Base-by-base conservation (phyloP, 2,888 invertebrate genomes). In the Pollenia griseotomentosa region DNA sequence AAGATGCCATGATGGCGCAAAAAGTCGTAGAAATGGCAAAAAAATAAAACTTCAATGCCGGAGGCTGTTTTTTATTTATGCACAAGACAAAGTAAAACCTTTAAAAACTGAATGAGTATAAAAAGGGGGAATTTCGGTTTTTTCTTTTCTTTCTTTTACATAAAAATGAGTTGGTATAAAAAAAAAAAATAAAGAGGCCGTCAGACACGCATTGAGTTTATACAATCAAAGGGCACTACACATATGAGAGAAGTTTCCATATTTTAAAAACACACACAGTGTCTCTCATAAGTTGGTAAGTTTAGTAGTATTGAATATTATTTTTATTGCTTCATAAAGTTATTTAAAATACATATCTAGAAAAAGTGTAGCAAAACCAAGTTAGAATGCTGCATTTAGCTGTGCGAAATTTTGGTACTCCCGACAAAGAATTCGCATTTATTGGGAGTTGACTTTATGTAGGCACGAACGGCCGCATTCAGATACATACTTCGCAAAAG, bases 1-100 rank as follows among this genome's bases (percentile, higher is more conserved):
- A 82, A 59, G 82, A 79, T 87, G 88, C 83, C 88, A 88, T 87
- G 86, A 85, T 87, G 77, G 83, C 73, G 87, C 86, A 88, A 88
- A 88, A 87, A 57, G 77, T 71, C 66, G 70, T 70, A 83, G 78
- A 89, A 88, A 65, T 73, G 83, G 86, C 88, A 87, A 81, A 74
- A 33, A 81, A 74, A 33, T 85, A 84, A 33, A 14, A 65, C 80
- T 80, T 73, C 65, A 14, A 73, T 61, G 55, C 82, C 48, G 61
- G 83, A 87, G 85, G 85, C 87, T 77, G 85, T 79, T 77, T 81
- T 81, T 84, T 85, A 87, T 87, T 87, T 84, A 83, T 85, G 80
- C 83, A 85, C 82, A 51, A 83, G 85, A 71, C 79, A 85, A 79
- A 85, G 79, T 82, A 82, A 83, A 82, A 82, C 82, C 83, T 79